Evolutionary conservation across 2,797 vertebrate species (phyloP).

Genomic region (Sebastes matsubarae): DNA sequence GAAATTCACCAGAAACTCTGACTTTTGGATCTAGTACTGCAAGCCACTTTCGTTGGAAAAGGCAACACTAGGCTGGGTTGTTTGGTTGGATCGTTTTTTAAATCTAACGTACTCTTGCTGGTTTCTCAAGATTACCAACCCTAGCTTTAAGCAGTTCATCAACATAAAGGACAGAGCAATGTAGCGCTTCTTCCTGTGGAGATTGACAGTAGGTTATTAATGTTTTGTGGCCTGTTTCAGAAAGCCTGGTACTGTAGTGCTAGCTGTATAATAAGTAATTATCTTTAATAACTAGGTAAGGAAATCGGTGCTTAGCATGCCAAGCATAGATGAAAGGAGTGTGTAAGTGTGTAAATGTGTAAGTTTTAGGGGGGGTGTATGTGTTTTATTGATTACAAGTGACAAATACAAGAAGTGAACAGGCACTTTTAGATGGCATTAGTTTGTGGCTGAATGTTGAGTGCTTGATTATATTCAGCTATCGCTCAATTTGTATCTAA

Average conservation of each 20-base stretch:
- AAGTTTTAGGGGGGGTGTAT: background rate
- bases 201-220: background rate
- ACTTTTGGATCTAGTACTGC: no score
- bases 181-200: background rate
- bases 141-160: background rate
- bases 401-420: background rate
- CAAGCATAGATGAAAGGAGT: background rate
- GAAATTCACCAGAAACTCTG: no score
- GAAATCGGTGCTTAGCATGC: background rate
- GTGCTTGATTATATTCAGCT: background rate
- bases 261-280: background rate
- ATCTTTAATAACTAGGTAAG: background rate
- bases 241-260: background rate
- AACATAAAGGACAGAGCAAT: background rate
- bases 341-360: no score
- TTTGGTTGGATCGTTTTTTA: no score
- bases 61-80: no score
- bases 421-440: background rate
- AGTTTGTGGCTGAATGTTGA: background rate
- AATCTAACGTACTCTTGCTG: no score
- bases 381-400: background rate
- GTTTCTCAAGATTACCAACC: background rate
- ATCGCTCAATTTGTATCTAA: no score
- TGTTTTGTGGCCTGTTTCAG: background rate
- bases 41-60: no score